Conservation (phyloP, 2,888 invertebrate species). For the Mimas tiliae region DNA sequence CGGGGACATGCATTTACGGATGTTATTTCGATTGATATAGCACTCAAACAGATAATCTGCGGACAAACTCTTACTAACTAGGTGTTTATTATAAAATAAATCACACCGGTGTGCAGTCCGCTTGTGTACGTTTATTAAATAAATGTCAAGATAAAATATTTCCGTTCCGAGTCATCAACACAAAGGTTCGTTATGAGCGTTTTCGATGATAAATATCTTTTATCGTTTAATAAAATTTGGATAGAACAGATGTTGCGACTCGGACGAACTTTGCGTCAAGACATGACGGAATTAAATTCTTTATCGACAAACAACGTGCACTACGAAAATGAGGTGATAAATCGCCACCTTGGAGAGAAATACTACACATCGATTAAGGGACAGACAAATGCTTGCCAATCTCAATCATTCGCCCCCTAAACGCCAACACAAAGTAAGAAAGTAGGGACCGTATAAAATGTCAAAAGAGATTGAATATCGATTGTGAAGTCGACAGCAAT, state of each 20-base stretch:
- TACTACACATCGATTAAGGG: conserved; percentile 58
- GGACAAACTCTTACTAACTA: conserved; percentile 2
- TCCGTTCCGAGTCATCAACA: conserved; percentile 25
- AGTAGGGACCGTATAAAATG: conserved; percentile 76
- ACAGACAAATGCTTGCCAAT: conserved; percentile 62
- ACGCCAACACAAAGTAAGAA: conserved; percentile 78
- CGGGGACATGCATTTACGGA: conserved; percentile 29
- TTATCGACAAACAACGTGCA: conserved; percentile 37
- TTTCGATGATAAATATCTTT: conserved; percentile 40
- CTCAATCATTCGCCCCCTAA: conserved; percentile 70
- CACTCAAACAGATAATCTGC: conserved; percentile 10
- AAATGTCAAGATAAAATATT: conserved; percentile 35
- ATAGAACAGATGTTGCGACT: conserved; percentile 34
- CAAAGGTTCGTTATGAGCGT: conserved; percentile 32
- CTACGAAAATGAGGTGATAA: conserved; percentile 32
- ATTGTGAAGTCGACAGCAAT: conserved; percentile 81
- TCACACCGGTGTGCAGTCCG: background rate
- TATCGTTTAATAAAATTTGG: conserved; percentile 37
- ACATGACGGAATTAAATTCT: conserved; percentile 27
- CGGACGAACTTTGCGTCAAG: conserved; percentile 28
- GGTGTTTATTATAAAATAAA: conserved; percentile 14
- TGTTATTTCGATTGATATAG: conserved; percentile 9
- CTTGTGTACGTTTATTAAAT: conserved; percentile 20
- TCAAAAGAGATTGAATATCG: conserved; percentile 84
- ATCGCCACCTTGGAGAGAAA: conserved; percentile 50